These are phyloP conservation scores for Drosophila sp. DNA, from an alignment of 1,140 invertebrate genomes.

Conservation along the genomic window DNA sequence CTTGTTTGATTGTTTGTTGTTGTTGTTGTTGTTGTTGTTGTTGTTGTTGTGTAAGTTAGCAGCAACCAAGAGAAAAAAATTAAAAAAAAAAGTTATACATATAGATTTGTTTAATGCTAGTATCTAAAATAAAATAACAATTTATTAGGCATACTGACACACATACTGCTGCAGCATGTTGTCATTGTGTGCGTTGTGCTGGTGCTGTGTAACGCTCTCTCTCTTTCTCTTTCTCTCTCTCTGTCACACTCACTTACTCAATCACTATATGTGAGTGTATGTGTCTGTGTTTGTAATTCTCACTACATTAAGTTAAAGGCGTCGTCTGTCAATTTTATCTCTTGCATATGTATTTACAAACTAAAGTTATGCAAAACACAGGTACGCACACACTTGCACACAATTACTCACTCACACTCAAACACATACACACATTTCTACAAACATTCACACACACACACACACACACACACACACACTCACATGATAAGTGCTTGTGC, in stretches of 20 bases:
- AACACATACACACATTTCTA: constrained; percentile 4
- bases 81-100: constrained; percentile 38
- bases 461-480: constrained; percentile 11
- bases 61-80: constrained; percentile 51
- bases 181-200: constrained; percentile 27
- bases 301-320: constrained; percentile 41
- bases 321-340: constrained; percentile 36
- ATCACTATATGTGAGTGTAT: constrained; percentile 15
- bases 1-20: constrained; percentile 40
- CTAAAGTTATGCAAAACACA: constrained; percentile 51
- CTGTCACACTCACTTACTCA: neutral
- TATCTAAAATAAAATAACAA: constrained; percentile 81
- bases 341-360: constrained; percentile 64
- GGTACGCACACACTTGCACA: constrained; percentile 6
- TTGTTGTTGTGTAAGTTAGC: constrained; percentile 39
- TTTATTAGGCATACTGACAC: constrained; percentile 68
- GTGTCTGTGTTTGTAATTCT: constrained; percentile 34
- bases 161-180: constrained; percentile 52
- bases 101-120: constrained; percentile 64
- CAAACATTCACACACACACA: constrained; percentile 9
- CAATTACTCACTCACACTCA: constrained; percentile 4
- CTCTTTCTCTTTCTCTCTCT: constrained; percentile 8
- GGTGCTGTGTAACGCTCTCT: neutral
- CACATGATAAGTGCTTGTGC: constrained; percentile 18
- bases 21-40: constrained; percentile 6